These are phyloP conservation scores for Hydrophis major DNA, from an alignment of 2,797 vertebrate species.

Conservation along the genomic window DNA sequence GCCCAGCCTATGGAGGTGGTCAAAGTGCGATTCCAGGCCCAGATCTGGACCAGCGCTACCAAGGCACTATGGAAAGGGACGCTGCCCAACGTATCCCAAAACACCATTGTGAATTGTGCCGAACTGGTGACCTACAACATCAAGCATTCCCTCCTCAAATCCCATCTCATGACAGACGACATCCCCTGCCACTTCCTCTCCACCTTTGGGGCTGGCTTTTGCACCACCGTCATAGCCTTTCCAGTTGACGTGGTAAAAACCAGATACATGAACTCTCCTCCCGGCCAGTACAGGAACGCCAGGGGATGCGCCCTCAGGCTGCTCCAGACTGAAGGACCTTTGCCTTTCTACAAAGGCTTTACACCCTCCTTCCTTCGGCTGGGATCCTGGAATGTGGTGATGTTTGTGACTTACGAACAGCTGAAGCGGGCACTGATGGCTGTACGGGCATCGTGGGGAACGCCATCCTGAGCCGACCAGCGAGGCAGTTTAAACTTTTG, in stretches of 20 bases:
- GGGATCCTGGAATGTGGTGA: slow-evolving; percentile 93
- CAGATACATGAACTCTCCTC: slow-evolving; percentile 87
- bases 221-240: slow-evolving; percentile 79
- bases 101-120: slow-evolving; percentile 85
- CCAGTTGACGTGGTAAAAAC: slow-evolving; percentile 82
- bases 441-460: slow-evolving; percentile 59
- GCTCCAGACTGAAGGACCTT: slow-evolving; percentile 82
- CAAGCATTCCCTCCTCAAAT: slow-evolving; percentile 78
- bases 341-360: slow-evolving; percentile 91
- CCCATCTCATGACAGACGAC: slow-evolving; percentile 82
- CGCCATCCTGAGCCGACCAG: slow-evolving; percentile 56
- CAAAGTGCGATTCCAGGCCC: slow-evolving; percentile 82
- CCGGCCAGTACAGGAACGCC: slow-evolving; percentile 79
- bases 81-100: slow-evolving; percentile 81
- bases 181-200: slow-evolving; percentile 83
- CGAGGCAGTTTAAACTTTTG: not conserved
- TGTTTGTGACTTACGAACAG: slow-evolving; percentile 95
- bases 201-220: slow-evolving; percentile 80
- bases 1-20: slow-evolving; percentile 82
- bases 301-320: slow-evolving; percentile 82
- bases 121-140: slow-evolving; percentile 88
- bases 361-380: slow-evolving; percentile 89
- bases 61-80: slow-evolving; percentile 85
- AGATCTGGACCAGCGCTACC: slow-evolving; percentile 71
- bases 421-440: slow-evolving; percentile 84